These are phyloP conservation scores for Ochropacha duplaris DNA, from an alignment of 2,888 invertebrate genomes.

Conservation along the genomic window DNA sequence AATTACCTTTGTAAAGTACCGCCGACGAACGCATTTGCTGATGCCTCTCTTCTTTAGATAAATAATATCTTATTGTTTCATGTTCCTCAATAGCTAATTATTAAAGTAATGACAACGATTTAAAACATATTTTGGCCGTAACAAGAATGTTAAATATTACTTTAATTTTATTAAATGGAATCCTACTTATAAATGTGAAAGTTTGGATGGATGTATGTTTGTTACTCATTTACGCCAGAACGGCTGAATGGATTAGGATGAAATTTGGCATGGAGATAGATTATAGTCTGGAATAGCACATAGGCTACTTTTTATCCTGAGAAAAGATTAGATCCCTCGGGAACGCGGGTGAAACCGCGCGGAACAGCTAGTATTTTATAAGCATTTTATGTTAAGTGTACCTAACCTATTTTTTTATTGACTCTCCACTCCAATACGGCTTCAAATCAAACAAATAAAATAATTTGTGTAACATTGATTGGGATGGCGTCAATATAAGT, in stretches of 20 bases:
- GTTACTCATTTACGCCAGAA: too few species aligned
- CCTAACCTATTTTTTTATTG: conserved; percentile 3
- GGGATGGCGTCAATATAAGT: conserved; percentile 21
- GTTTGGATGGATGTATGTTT: too few species aligned
- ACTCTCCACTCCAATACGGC: conserved; percentile 1
- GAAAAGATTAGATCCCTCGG: too few species aligned
- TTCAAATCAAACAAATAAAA: conserved; percentile 21
- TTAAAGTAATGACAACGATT: neutral
- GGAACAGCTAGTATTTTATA: too few species aligned
- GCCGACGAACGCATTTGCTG: neutral
- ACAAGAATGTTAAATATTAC: too few species aligned
- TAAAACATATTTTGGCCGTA: neutral
- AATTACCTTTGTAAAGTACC: neutral
- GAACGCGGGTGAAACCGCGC: too few species aligned
- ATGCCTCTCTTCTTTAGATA: neutral
- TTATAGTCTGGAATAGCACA: too few species aligned
- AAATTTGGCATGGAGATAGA: too few species aligned
- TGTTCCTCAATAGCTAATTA: neutral
- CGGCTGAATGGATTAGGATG: too few species aligned
- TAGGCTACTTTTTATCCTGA: too few species aligned
- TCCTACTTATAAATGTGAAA: too few species aligned
- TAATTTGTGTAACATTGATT: conserved; percentile 25
- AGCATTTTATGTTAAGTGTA: too few species aligned
- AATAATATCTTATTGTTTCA: neutral
- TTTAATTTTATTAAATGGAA: neutral